Percentiles rank a stretch among this genome's conserved stretches.
Conservation (phyloP, 2,113 vertebrate genomes). For the Uropsilus gracilis region DNA sequence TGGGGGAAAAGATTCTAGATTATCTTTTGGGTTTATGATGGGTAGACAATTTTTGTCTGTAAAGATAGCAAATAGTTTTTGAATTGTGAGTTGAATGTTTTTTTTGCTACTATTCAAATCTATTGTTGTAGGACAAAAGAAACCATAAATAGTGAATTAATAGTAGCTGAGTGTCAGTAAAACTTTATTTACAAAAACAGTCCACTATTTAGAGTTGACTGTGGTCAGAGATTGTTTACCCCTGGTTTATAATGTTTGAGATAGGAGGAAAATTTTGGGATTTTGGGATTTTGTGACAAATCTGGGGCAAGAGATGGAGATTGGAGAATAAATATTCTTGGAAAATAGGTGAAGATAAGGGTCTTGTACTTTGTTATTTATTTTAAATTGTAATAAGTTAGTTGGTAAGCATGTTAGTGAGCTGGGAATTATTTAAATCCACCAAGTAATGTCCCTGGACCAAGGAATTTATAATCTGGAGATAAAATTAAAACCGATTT, state of each 20-base stretch:
- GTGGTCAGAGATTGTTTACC: not conserved
- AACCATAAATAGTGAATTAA: not conserved
- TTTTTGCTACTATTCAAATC: not conserved
- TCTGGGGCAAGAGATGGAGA: not conserved
- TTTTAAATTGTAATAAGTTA: slow-evolving; percentile 41
- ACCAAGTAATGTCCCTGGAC: not conserved
- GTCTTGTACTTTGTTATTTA: not conserved
- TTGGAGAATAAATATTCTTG: not conserved
- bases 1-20: not conserved
- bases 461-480: not conserved
- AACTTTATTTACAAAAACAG: slow-evolving; percentile 38
- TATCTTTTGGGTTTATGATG: slow-evolving; percentile 28
- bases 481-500: slow-evolving; percentile 1
- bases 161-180: not conserved
- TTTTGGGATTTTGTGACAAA: not conserved
- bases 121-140: not conserved
- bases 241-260: not conserved
- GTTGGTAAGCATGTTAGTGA: not conserved
- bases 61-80: slow-evolving; percentile 8
- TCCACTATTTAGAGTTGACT: not conserved
- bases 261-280: not conserved
- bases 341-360: not conserved
- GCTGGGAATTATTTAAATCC: not conserved
- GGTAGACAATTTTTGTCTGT: not conserved
- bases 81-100: not conserved